Evolutionary conservation across 2,113 vertebrate genomes (phyloP), one percentile per base, ranked within the genome.

Genomic region (Lepisosteus osseus): DNA sequence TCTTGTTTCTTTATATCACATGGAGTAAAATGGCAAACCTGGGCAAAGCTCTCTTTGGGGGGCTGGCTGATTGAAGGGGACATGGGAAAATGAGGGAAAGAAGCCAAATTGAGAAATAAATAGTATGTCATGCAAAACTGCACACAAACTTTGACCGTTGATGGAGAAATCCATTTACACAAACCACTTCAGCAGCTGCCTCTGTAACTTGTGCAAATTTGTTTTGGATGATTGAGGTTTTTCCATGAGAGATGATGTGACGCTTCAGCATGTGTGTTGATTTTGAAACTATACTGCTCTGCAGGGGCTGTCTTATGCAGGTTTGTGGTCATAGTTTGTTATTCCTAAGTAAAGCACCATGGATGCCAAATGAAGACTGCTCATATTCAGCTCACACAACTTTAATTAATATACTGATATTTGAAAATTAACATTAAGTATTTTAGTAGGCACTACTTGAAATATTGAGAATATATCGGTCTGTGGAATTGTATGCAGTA

Each of bases 121-220:
- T 51, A 44, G 68, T 17, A 29, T n/a, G 51, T 68, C 66, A 68
- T 68, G 66, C 51, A 41, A 68, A 55, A 68, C 66, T 41, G 66
- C 13, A 17, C 17, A 17, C 14, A 67, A 51, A 67, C 65, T 54
- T n/a, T 51, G 51, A 4, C 47, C 29, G 54, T 5, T 15, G 45
- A 54, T 15, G 47, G 47, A 65, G 41, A 65, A 65, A 65, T 12
- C 41, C 64, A 65, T 65, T 45, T 65, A 12, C 11, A n/a, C n/a
- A 17, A 29, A 43, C n/a, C 54, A 15, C 47, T 54, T 12, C 29
- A 15, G n/a, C 66, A 68, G 66, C 66, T 68, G 66, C 9, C 29
- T 11, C 66, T 54, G 51, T 17, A 54, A 68, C 15, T 7, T 15
- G 7, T 17, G 66, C 17, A 54, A 40, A 68, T 54, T 67, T 29